A percentile compares a stretch with the other conserved stretches of the same genome.
These are phyloP conservation scores for Archips crataeganus DNA, from an alignment of 2,888 invertebrate species.

Conservation along the genomic window DNA sequence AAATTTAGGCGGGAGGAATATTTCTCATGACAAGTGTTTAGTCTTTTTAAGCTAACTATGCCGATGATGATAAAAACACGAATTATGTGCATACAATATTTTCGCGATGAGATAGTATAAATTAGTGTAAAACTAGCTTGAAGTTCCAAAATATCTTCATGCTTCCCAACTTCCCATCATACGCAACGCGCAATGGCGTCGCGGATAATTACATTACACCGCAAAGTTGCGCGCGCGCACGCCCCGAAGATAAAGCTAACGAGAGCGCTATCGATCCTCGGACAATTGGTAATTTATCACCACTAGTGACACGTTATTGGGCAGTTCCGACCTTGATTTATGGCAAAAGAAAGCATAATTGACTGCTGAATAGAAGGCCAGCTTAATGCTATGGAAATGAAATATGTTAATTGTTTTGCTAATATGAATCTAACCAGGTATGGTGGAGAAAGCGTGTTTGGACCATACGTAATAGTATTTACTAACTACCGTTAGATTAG, in stretches of 20 bases:
- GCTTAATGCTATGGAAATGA: constrained; percentile 17
- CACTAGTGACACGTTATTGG: constrained; percentile 37
- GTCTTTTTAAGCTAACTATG: neutral
- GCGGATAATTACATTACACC: constrained; percentile 32
- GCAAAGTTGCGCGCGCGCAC: constrained; percentile 53
- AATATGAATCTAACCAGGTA: neutral
- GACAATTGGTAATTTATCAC: constrained; percentile 42
- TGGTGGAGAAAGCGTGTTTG: neutral
- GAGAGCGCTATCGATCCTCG: constrained; percentile 65
- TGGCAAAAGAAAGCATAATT: constrained; percentile 31
- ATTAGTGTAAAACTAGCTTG: neutral
- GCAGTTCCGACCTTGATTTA: constrained; percentile 34
- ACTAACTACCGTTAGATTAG: too few relatives aligned
- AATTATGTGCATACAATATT: too few relatives aligned
- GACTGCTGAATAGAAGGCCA: constrained; percentile 14
- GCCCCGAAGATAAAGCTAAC: constrained; percentile 67
- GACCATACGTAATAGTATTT: too few relatives aligned
- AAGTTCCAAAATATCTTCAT: neutral
- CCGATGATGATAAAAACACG: too few relatives aligned
- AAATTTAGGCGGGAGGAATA: too few relatives aligned
- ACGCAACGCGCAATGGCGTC: constrained; percentile 6
- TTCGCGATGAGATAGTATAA: too few relatives aligned
- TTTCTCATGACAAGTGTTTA: neutral
- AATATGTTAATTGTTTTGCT: constrained; percentile 33
- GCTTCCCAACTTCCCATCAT: neutral